Evolutionary conservation across 2,888 invertebrate species (phyloP).

Genomic region (Anoncus sp.): DNA sequence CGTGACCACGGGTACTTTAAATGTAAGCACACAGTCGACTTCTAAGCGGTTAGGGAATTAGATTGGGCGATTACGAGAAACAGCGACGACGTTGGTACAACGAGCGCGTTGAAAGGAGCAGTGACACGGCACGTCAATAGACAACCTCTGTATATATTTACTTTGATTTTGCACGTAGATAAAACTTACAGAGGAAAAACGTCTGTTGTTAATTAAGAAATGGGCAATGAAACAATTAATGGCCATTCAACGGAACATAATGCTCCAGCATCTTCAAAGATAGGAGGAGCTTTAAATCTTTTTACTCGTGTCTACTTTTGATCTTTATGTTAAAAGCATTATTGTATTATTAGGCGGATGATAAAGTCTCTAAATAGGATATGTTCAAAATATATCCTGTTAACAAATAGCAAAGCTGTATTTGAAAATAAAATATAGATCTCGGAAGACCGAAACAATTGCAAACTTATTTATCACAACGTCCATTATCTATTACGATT

Average conservation of each 20-base stretch:
- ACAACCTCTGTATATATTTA: not conserved
- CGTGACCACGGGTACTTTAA: constrained; percentile 59
- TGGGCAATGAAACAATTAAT: not conserved
- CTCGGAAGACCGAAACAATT: too few relatives aligned
- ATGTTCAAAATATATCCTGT: too few relatives aligned
- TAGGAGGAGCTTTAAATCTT: too few relatives aligned
- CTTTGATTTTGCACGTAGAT: not conserved
- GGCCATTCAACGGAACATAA: not conserved
- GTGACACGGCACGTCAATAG: constrained; percentile 21
- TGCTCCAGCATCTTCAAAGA: not conserved
- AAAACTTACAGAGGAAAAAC: not conserved
- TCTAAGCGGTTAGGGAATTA: constrained; percentile 53
- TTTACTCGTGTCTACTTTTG: too few relatives aligned
- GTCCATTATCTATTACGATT: too few relatives aligned
- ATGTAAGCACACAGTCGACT: constrained; percentile 39
- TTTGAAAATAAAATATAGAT: too few relatives aligned
- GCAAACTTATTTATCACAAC: too few relatives aligned
- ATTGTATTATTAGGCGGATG: too few relatives aligned
- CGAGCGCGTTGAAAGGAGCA: constrained; percentile 50
- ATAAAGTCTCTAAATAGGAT: too few relatives aligned
- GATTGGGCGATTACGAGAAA: constrained; percentile 56
- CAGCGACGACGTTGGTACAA: constrained; percentile 23
- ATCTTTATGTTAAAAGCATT: too few relatives aligned
- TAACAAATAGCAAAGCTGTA: too few relatives aligned
- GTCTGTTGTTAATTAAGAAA: not conserved